Evolutionary conservation across 2,113 vertebrate species (phyloP), one percentile per base, ranked within the genome.

Genomic region (Sula dactylatra): DNA sequence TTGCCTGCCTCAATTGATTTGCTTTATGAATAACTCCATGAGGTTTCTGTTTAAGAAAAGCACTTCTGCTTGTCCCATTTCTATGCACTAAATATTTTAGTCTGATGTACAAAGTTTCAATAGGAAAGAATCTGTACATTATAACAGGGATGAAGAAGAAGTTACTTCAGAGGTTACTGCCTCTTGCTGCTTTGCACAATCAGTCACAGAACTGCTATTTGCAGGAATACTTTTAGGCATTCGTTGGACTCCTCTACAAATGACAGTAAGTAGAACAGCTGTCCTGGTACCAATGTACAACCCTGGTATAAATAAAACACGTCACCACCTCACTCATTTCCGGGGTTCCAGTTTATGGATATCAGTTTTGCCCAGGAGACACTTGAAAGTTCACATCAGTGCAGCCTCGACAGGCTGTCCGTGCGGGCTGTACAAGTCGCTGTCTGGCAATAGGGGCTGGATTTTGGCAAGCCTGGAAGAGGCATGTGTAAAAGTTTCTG

Each of bases 11-110:
- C 88, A 89, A 89, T 86, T 82, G 74, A 93, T 95, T 94, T 84
- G 61, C 91, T 91, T 88, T 95, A 76, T 93, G 94, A 97, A 96
- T 85, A 79, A 88, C 69, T 58, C 22, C 26, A 56, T 76, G 86
- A 96, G 84, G 85, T 79, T 97, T 96, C 93, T 80, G 55, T 85
- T 94, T 86, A 71, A 95, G 82, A 96, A 83, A 88, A 88, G 44
- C 76, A 69, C 47, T 95, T 93, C 64, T 78, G 58, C 76, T 79
- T 93, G 85, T 82, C 56, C 78, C 13, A 20, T 72, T 91, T 92
- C 83, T 82, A 2, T 66, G 65, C 7, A 8, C 85, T 81, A 95
- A 93, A 72, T 96, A 82, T 93, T 94, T 81, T 26, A 90, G 25
- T 44, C 73, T 61, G n/a, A 44, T 66, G 20, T 90, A 55, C 69